A percentile compares a stretch with the other conserved stretches of the same genome.
These are phyloP conservation scores for Zelostemma sp. DNA, from an alignment of 1,140 invertebrate species.

Conservation along the genomic window DNA sequence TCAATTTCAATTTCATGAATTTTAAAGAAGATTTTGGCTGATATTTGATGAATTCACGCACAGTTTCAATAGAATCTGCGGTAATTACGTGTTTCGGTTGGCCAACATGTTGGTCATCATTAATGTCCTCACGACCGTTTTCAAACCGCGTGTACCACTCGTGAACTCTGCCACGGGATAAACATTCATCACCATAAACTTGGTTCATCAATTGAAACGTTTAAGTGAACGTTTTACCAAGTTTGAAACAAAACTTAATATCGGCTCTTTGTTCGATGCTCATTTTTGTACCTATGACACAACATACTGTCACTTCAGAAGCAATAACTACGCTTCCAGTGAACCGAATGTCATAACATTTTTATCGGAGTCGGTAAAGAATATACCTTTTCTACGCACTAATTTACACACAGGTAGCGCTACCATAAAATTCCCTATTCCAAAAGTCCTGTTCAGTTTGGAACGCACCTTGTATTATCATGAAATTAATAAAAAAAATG, in stretches of 20 bases:
- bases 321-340: too few species aligned
- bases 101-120: conserved; percentile 8
- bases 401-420: too few species aligned
- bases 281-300: background rate
- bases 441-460: too few species aligned
- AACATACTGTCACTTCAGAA: too few species aligned
- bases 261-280: background rate
- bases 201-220: background rate
- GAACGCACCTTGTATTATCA: too few species aligned
- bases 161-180: background rate
- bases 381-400: background rate
- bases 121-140: background rate
- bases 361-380: background rate
- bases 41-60: background rate
- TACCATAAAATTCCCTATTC: too few species aligned
- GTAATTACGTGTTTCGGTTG: background rate
- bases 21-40: too few species aligned
- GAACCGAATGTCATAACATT: background rate
- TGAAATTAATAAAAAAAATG: too few species aligned
- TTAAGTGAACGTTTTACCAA: background rate
- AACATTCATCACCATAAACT: background rate
- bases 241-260: background rate
- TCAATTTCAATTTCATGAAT: too few species aligned
- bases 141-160: conserved; percentile 4
- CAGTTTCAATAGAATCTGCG: background rate